Evolutionary conservation across 2,797 vertebrate species (phyloP).

Genomic region (Parauchenoglanis punctatus): DNA sequence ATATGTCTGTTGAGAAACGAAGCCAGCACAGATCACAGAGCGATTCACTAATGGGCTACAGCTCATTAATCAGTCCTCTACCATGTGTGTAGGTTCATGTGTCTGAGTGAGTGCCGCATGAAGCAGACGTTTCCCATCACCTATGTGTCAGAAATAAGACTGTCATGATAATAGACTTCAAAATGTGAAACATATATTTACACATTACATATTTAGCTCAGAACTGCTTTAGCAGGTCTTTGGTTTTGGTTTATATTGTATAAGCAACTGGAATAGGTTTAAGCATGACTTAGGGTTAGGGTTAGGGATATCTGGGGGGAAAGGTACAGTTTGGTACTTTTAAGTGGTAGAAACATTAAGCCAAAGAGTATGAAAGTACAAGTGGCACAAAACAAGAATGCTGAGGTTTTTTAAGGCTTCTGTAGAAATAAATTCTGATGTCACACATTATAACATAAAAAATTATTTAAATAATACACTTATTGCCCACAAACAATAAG

Average conservation of each 20-base stretch:
- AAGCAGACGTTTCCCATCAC: conserved; percentile 22
- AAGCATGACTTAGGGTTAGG: background rate
- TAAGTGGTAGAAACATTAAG: background rate
- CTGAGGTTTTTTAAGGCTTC: too few species aligned
- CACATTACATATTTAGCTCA: conserved; percentile 15
- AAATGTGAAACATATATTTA: conserved; percentile 12
- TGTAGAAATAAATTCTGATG: background rate
- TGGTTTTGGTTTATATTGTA: background rate
- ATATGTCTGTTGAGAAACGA: conserved; percentile 33
- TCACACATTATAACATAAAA: background rate
- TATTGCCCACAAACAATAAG: background rate
- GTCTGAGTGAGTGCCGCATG: conserved; percentile 21
- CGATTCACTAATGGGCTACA: conserved; percentile 44
- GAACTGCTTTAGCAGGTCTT: background rate
- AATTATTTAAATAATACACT: background rate
- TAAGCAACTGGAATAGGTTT: background rate
- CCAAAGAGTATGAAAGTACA: background rate
- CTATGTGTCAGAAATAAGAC: background rate
- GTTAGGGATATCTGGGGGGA: background rate
- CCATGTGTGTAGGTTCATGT: conserved; percentile 28
- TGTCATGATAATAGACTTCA: background rate
- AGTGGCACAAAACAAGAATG: background rate
- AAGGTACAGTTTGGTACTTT: background rate
- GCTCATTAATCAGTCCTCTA: conserved; percentile 48
- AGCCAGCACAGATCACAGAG: conserved; percentile 41